phyloP scores from a whole-genome alignment of 2,113 vertebrate genomes.

The Gymnobelideus leadbeateri region DNA sequence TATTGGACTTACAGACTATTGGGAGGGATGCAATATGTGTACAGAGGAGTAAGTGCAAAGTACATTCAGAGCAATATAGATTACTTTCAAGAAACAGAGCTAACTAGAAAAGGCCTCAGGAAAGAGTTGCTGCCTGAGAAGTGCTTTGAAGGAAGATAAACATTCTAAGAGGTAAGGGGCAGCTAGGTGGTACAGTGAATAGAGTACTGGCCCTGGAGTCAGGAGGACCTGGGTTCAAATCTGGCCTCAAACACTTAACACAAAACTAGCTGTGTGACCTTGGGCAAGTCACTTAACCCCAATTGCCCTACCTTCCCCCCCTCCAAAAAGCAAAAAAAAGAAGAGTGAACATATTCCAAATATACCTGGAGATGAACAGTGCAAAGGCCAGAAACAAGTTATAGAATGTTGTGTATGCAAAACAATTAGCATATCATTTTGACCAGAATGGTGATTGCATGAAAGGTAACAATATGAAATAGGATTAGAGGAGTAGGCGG shows the following conservation, averaged over 20 bases:
- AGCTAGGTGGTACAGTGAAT: too few species aligned
- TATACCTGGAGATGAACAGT: background rate
- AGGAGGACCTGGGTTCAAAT: too few species aligned
- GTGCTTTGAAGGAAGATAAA: background rate
- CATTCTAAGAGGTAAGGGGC: background rate
- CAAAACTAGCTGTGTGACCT: too few species aligned
- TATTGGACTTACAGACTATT: background rate
- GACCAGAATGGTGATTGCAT: background rate
- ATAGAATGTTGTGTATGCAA: background rate
- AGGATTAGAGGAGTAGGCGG: background rate
- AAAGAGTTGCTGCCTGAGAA: background rate
- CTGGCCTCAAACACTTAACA: too few species aligned
- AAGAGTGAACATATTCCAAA: background rate
- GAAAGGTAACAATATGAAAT: too few species aligned
- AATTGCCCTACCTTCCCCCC: too few species aligned
- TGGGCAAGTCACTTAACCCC: too few species aligned
- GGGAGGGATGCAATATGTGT: background rate
- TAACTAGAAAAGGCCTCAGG: background rate
- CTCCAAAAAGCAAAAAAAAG: background rate
- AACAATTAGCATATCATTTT: background rate
- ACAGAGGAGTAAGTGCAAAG: background rate
- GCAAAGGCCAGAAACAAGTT: background rate
- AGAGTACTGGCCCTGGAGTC: too few species aligned
- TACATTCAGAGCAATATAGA: background rate
- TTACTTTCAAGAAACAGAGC: background rate